Evolutionary conservation across 2,113 vertebrate genomes (phyloP), one percentile per base, ranked within the genome.

Genomic region (Mirounga angustirostris): DNA sequence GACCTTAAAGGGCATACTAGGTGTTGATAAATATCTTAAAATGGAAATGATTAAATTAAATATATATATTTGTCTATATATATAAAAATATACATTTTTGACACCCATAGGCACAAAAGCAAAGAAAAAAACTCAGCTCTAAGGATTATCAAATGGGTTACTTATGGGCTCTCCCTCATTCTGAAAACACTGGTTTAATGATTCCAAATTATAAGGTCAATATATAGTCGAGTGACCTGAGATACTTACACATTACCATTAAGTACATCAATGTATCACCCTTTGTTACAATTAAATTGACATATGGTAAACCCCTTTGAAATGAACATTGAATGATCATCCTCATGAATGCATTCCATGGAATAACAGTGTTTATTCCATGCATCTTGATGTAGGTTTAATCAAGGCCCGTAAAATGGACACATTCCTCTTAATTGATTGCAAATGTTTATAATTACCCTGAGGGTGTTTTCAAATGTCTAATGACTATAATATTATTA

Each of bases 371-470:
- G 67, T 81, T 97, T 71, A 74, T 93, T 94, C 80, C 0, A 1
- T 94, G 94, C 81, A 96, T 98, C 93, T 93, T 97, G 95, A 91
- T 94, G 61, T 81, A 98, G 96, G 92, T 98, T 98, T 98, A 98
- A 98, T 98, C 97, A 98, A 98, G 91, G 58, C 52, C 94, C 83
- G 94, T 98, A 97, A 98, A 98, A 98, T 96, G 97, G 97, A 98
- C 96, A 96, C 95, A 94, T 97, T 98, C 81, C 93, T 95, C 92
- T 97, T 98, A 98, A 98, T 98, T 40, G 65, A 98, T 97, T 98
- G 97, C 97, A 98, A 98, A 98, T 98, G 96, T 97, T 98, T 98
- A 98, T 98, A 98, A 98, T 98, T 98, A 98, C 95, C 97, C 89
- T 79, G 96, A 97, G 97, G 95, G 90, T 98, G 84, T 98, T 99